Conservation (phyloP, 2,113 vertebrate genomes). For the Podarcis cretensis region DNA sequence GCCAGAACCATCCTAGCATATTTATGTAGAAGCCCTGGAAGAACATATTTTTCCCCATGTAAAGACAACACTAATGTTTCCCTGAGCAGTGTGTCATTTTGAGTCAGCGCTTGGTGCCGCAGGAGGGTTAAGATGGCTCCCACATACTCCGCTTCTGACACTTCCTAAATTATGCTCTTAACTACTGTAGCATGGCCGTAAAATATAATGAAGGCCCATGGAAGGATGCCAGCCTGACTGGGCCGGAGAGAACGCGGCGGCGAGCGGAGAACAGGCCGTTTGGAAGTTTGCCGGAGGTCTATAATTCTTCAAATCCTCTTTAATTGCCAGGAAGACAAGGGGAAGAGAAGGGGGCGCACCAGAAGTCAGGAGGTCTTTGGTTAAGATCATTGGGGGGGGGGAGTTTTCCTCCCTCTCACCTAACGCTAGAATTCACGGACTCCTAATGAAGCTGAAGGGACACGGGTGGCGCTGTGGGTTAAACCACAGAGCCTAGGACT, state of each 20-base stretch:
- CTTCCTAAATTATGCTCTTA: slow-evolving; percentile 75
- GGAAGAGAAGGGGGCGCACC: not conserved
- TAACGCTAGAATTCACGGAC: too few species aligned
- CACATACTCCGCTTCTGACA: slow-evolving; percentile 46
- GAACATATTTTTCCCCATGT: slow-evolving; percentile 50
- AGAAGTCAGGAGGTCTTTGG: not conserved
- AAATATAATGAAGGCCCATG: slow-evolving; percentile 66
- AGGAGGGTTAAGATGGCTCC: slow-evolving; percentile 61
- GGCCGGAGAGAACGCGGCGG: slow-evolving; percentile 44
- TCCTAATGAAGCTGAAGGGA: too few species aligned
- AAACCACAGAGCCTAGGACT: too few species aligned
- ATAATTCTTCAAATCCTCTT: slow-evolving; percentile 62
- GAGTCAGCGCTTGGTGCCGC: slow-evolving; percentile 35
- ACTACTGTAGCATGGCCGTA: slow-evolving; percentile 71
- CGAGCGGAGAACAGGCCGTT: slow-evolving; percentile 46
- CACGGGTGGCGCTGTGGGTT: too few species aligned
- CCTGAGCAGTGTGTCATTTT: not conserved
- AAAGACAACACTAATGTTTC: slow-evolving; percentile 60
- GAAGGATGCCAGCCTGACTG: slow-evolving; percentile 58
- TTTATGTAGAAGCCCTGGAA: slow-evolving; percentile 48
- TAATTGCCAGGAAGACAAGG: not conserved
- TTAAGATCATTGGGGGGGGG: too few species aligned
- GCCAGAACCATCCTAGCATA: slow-evolving; percentile 12
- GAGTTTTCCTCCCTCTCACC: too few species aligned
- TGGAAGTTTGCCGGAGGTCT: slow-evolving; percentile 67